Evolutionary conservation across 2,113 vertebrate genomes (phyloP).

Genomic region (Cinclus cinclus): DNA sequence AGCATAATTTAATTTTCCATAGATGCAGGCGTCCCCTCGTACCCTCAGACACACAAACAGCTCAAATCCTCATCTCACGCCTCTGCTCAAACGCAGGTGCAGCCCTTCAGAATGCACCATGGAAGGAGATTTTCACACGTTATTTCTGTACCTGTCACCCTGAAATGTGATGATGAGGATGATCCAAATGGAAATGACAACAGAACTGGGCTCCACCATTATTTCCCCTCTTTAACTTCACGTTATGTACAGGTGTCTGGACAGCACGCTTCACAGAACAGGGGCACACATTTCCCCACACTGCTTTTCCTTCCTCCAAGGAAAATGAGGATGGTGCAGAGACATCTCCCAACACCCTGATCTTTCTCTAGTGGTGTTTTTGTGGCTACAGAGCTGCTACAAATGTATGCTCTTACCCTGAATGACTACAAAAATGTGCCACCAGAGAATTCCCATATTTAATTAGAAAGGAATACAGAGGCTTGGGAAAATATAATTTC

Average conservation of each 20-base stretch:
- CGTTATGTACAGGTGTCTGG: constrained; percentile 70
- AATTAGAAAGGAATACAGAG: not conserved
- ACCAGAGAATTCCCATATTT: not conserved
- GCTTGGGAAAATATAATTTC: not conserved
- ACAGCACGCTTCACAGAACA: not conserved
- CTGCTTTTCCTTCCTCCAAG: not conserved
- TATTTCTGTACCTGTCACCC: constrained; percentile 70
- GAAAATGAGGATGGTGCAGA: not conserved
- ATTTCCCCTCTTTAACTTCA: constrained; percentile 57
- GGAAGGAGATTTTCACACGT: constrained; percentile 53
- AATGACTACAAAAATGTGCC: not conserved
- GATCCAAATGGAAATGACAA: constrained; percentile 68
- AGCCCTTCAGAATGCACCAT: constrained; percentile 34
- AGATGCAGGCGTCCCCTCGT: not conserved
- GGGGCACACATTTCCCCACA: not conserved
- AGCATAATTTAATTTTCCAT: constrained; percentile 34
- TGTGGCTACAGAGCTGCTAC: not conserved
- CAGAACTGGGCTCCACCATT: constrained; percentile 54
- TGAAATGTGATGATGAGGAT: constrained; percentile 67
- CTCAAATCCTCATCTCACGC: not conserved
- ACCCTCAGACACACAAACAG: not conserved
- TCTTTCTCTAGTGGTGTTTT: not conserved
- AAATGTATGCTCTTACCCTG: not conserved
- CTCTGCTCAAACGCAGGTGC: constrained; percentile 48
- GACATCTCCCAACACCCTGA: not conserved